phyloP scores from a whole-genome alignment of 2,797 vertebrate species.

The Steatocranus sp. region DNA sequence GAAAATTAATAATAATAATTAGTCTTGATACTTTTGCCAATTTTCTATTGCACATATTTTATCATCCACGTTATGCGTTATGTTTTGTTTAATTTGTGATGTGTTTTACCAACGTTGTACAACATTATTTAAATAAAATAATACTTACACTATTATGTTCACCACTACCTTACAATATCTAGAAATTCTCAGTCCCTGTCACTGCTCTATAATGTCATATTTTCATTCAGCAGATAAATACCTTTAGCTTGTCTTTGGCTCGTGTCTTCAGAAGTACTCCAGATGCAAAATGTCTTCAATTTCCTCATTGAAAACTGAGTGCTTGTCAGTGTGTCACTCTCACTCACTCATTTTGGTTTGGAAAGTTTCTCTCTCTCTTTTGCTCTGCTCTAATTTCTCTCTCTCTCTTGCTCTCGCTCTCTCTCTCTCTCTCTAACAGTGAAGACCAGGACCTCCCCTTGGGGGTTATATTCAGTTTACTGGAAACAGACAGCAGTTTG shows the following conservation, averaged over 20 bases:
- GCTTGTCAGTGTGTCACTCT: conserved; percentile 35
- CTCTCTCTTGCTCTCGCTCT: neutral
- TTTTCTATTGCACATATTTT: neutral
- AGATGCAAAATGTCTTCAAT: conserved; percentile 38
- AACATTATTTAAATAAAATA: neutral
- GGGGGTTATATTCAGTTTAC: conserved; percentile 30
- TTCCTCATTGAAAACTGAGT: conserved; percentile 45
- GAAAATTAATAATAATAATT: neutral
- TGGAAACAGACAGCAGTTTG: conserved; percentile 35
- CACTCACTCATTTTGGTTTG: conserved; percentile 21
- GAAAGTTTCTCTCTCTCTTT: conserved; percentile 16
- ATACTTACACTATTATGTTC: neutral
- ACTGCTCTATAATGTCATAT: neutral
- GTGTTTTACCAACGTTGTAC: neutral
- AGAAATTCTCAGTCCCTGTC: neutral
- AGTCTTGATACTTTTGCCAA: neutral
- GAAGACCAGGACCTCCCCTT: conserved; percentile 15
- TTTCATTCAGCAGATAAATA: conserved; percentile 30
- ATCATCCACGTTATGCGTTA: neutral
- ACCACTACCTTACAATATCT: neutral
- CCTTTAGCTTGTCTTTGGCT: conserved; percentile 38
- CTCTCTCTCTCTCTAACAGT: neutral
- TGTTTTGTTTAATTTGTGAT: neutral
- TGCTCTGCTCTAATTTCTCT: neutral
- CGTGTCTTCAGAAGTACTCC: conserved; percentile 18